Conservation (phyloP, 1,140 invertebrate species). For the Drosophila lacteicornis region DNA sequence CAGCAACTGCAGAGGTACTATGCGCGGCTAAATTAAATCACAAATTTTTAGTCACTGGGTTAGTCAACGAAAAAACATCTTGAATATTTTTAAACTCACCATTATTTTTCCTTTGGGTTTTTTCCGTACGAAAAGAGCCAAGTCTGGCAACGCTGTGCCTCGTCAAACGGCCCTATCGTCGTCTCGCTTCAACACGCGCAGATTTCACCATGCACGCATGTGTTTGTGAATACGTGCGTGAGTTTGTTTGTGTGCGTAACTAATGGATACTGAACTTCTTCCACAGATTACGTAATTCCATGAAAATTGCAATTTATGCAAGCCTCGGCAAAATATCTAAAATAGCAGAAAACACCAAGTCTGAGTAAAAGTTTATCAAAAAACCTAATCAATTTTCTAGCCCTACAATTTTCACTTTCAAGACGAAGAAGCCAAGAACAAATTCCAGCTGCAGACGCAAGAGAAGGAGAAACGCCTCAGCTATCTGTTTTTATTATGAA, state of each 20-base stretch:
- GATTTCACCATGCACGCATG: slow-evolving; percentile 13
- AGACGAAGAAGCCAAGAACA: slow-evolving; percentile 8
- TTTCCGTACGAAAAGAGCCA: not conserved
- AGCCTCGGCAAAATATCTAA: slow-evolving; percentile 24
- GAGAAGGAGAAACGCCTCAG: not conserved
- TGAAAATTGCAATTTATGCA: slow-evolving; percentile 7
- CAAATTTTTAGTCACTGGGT: not conserved
- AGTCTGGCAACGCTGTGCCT: slow-evolving; percentile 58
- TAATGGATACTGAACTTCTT: slow-evolving; percentile 32
- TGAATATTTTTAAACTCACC: slow-evolving; percentile 50
- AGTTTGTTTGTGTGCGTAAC: slow-evolving; percentile 10
- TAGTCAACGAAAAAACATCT: not conserved
- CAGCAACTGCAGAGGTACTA: slow-evolving; percentile 94
- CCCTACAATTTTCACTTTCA: slow-evolving; percentile 36
- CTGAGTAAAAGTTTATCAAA: slow-evolving; percentile 18
- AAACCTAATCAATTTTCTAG: not conserved
- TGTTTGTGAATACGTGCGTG: slow-evolving; percentile 13
- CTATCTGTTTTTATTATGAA: slow-evolving; percentile 16
- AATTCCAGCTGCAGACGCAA: slow-evolving; percentile 15
- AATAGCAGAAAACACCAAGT: slow-evolving; percentile 25
- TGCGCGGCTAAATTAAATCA: slow-evolving; percentile 91
- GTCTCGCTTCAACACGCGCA: slow-evolving; percentile 48
- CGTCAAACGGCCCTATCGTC: slow-evolving; percentile 33
- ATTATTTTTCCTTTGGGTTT: slow-evolving; percentile 32
- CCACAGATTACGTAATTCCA: slow-evolving; percentile 51